Base-by-base conservation (phyloP, 35 echinoderm and acorn worm genomes). In the Heliocidaris erythrogramma region DNA sequence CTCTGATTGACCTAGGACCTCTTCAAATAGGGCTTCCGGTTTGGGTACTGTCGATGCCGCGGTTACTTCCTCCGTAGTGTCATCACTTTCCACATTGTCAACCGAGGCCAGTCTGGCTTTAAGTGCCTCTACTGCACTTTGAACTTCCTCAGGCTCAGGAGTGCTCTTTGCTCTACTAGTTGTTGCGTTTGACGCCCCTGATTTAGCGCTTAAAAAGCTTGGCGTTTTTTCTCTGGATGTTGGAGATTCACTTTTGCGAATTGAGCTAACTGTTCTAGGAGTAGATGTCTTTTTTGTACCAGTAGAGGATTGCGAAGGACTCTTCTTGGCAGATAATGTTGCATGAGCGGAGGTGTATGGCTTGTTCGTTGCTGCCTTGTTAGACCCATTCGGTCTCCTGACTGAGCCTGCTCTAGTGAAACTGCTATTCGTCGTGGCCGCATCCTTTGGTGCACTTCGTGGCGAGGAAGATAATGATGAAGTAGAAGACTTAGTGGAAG, bases 81-180 rank as follows among this genome's bases (percentile, higher is more conserved):
- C 91, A 89, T 89, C 31, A 18, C 13, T 89, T 89, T 89, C 29
- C 30, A 89, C 87, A 49, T 30, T 50, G 47, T 92, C 30, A 12
- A 9, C 59, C 91, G 31, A 48, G 16, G 91, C 13, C 48, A 50
- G 7, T 13, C 48, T 52, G 31, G 9, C 48, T 30, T 92, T 16
- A 30, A 92, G 91, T 13, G 91, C 49, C 13, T 49, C 91, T 30
- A 92, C 91, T 30, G 91, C 91, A 92, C 91, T 92, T 30, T 92
- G 31, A 59, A 92, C 91, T 52, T 50, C 91, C 13, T 7, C 91
- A 52, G 47, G 31, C 29, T 92, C 91, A 50, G 29, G 47, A 50
- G 31, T 48, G 50, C 48, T 92, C 2, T 47, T 48, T 2, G 87
- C 32, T 5, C 24, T 89, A 17, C 31, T n/a, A 32, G 3, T 47